phyloP scores from a whole-genome alignment of 53 echinoderm and acorn worm genomes.

The Temnopleurus reevesii region DNA sequence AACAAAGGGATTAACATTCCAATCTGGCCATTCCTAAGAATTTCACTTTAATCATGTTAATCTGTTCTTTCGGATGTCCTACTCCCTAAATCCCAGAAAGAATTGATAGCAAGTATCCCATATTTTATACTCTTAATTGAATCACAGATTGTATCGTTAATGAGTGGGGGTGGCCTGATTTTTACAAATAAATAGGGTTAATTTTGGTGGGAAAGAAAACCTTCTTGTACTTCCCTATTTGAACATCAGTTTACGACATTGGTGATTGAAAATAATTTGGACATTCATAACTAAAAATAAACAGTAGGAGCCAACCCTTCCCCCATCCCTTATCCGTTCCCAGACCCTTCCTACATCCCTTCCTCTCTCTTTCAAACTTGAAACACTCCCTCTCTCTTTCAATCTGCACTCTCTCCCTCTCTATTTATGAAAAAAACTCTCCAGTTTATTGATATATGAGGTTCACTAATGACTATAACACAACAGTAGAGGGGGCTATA shows the following conservation, averaged over 20 bases:
- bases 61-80: neutral
- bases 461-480: neutral
- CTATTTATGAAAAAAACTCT: neutral
- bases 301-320: neutral
- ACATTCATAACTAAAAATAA: too few relatives aligned
- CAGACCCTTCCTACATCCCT: neutral
- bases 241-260: too few relatives aligned
- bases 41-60: conserved; percentile 12
- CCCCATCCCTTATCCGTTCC: neutral
- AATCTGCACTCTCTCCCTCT: neutral
- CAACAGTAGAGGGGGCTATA: conserved; percentile 19
- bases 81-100: neutral
- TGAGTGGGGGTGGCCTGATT: neutral
- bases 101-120: neutral
- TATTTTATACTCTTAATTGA: too few relatives aligned
- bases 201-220: too few relatives aligned
- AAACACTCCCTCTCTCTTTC: neutral
- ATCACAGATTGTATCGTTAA: neutral
- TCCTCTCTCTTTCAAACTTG: neutral
- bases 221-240: too few relatives aligned
- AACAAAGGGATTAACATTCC: conserved; percentile 12
- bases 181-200: too few relatives aligned
- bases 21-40: neutral
- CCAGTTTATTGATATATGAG: neutral
- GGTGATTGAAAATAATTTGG: too few relatives aligned